A percentile compares a stretch with the other conserved stretches of the same genome.
Conservation (phyloP, 2,888 invertebrate genomes). For the Neocrepidodera transversa region DNA sequence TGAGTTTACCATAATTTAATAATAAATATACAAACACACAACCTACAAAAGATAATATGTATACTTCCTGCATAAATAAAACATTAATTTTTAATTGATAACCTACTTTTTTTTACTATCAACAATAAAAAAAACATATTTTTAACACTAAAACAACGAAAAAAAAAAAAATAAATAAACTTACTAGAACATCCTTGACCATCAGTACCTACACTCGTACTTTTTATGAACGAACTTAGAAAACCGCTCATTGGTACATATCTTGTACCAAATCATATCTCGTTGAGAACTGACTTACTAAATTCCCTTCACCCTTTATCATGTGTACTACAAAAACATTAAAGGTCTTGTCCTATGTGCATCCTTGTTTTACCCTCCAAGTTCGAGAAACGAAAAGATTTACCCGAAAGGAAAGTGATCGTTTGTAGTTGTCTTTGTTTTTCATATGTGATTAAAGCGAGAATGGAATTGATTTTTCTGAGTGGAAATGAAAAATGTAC, state of each 20-base stretch:
- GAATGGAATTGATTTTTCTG: background rate
- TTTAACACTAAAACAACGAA: background rate
- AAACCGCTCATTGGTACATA: slow-evolving; percentile 58
- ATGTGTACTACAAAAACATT: background rate
- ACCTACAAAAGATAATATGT: no score
- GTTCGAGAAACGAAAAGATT: no score
- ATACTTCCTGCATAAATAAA: no score
- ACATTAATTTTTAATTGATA: no score
- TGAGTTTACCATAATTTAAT: no score
- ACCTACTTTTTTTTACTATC: no score
- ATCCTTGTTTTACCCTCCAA: no score
- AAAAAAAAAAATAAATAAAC: slow-evolving; percentile 22
- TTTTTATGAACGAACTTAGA: slow-evolving; percentile 58
- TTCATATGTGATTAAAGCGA: background rate
- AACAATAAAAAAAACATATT: no score
- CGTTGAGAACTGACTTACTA: slow-evolving; percentile 38
- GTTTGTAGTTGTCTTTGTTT: background rate
- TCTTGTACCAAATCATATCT: slow-evolving; percentile 47
- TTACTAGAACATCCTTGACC: slow-evolving; percentile 41
- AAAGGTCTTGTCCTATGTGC: no score
- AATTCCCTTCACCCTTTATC: background rate
- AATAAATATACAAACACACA: no score
- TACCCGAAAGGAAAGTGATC: no score
- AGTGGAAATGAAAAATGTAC: background rate
- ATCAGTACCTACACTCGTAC: slow-evolving; percentile 48